Evolutionary conservation across 2,797 vertebrate genomes (phyloP).

Genomic region (Selene dorsalis): DNA sequence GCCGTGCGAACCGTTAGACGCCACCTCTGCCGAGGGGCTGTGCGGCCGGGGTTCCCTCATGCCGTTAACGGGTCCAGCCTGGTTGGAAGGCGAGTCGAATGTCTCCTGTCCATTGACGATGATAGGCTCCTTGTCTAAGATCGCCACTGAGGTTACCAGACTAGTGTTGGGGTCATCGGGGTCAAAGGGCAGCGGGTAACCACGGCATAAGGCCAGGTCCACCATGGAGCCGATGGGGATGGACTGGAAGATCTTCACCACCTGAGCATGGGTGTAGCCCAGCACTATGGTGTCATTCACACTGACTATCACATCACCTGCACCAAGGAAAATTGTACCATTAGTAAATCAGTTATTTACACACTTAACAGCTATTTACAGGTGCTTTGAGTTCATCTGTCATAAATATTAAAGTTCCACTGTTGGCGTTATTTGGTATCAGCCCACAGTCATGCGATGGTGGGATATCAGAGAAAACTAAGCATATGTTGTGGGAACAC

Average conservation of each 20-base stretch:
- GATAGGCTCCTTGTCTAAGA: slow-evolving; percentile 98
- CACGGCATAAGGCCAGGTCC: slow-evolving; percentile 96
- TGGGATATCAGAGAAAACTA: slow-evolving; percentile 11
- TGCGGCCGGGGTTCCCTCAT: slow-evolving; percentile 86
- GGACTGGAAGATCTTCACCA: slow-evolving; percentile 99
- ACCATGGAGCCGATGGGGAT: slow-evolving; percentile 98
- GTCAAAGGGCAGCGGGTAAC: slow-evolving; percentile 98
- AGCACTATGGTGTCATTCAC: slow-evolving; percentile 97
- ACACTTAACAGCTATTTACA: not conserved
- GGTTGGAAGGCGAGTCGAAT: slow-evolving; percentile 88
- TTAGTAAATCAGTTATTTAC: slow-evolving; percentile 27
- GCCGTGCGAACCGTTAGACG: slow-evolving; percentile 86
- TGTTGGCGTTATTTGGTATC: not conserved
- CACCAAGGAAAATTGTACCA: slow-evolving; percentile 2
- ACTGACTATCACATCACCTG: slow-evolving; percentile 98
- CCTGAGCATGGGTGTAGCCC: slow-evolving; percentile 98
- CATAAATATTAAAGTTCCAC: slow-evolving; percentile 1
- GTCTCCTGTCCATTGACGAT: slow-evolving; percentile 97
- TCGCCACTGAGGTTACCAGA: slow-evolving; percentile 97
- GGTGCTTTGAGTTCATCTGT: not conserved
- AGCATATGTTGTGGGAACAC: not conserved
- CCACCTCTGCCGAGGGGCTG: slow-evolving; percentile 81
- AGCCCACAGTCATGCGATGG: not conserved
- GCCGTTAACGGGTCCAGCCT: slow-evolving; percentile 83
- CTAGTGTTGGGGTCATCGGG: slow-evolving; percentile 98